Evolutionary conservation across 2,797 vertebrate genomes (phyloP), one percentile per base, ranked within the genome.

Genomic region (Anableps anableps): DNA sequence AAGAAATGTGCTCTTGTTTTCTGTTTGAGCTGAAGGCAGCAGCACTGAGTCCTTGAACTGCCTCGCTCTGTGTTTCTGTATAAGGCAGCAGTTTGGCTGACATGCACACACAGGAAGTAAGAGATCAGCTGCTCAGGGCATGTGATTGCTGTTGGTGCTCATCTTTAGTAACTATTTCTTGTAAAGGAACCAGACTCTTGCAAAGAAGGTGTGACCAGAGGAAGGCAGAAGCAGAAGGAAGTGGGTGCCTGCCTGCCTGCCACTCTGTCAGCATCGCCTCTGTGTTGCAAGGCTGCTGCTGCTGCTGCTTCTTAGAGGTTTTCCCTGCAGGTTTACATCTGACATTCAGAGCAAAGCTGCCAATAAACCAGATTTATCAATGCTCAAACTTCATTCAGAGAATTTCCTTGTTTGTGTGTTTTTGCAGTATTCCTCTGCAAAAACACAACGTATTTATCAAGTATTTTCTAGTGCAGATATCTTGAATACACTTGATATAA

Each of bases 141-240:
- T 89, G 92, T 94, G 93, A 93, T 93, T 66, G 64, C 75, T 91
- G 89, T 94, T 92, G 92, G 84, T 90, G 88, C 91, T 92, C 80
- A 80, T 94, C 93, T 94, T 93, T 95, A 89, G 92, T 93, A 94
- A 95, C 87, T 91, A 89, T 90, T 95, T 96, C 94, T 95, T 94
- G 94, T 95, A 95, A 95, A 95, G 82, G 87, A 94, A 95, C 92
- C 94, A 66, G 93, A 94, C 81, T 90, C 87, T 90, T 92, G 92
- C 88, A 84, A 85, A 91, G 87, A 93, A 92, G 90, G 92, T 94
- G 94, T 93, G 90, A 93, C 90, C 88, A 90, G 86, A 94, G 90
- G 91, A 93, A 92, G 86, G 89, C 88, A 86, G 86, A 83, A 94
- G 89, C 88, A 94, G 91, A 89, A 95, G 95, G 95, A 96, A 95